Evolutionary conservation across 2,113 vertebrate genomes (phyloP).

Genomic region (Grus americana): DNA sequence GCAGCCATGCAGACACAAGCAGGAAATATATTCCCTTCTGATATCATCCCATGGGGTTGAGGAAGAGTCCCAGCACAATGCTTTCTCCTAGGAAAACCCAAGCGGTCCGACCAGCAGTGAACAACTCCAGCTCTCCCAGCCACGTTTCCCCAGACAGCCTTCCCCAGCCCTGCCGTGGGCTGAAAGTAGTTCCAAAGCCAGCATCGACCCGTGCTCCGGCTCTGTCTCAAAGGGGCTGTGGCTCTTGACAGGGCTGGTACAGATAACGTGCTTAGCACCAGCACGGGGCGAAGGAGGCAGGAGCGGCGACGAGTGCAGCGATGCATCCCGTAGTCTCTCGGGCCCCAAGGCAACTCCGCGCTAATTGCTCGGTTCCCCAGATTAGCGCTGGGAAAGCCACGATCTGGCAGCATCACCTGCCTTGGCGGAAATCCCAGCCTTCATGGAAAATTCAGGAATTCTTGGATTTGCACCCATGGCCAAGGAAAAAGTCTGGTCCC

Average conservation of each 20-base stretch:
- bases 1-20: not conserved
- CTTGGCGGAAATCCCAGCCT: not conserved
- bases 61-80: not conserved
- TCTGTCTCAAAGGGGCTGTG: not conserved
- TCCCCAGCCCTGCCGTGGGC: not conserved
- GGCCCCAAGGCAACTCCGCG: not conserved
- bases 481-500: not conserved
- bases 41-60: rapidly evolving
- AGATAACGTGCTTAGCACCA: not conserved
- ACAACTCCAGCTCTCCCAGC: not conserved
- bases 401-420: not conserved
- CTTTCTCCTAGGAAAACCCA: not conserved
- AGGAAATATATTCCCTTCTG: not conserved
- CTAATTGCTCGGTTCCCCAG: not conserved
- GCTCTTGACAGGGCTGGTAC: not conserved
- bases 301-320: not conserved
- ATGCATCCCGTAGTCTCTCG: not conserved
- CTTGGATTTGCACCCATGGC: not conserved
- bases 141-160: rapidly evolving
- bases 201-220: rapidly evolving
- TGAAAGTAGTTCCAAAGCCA: rapidly evolving
- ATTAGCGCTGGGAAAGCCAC: not conserved
- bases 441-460: not conserved
- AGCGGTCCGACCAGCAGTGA: rapidly evolving
- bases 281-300: not conserved